Evolutionary conservation across 1,140 invertebrate species (phyloP), one percentile per base, ranked within the genome.

Genomic region (Trachymyrmex septentrionalis): DNA sequence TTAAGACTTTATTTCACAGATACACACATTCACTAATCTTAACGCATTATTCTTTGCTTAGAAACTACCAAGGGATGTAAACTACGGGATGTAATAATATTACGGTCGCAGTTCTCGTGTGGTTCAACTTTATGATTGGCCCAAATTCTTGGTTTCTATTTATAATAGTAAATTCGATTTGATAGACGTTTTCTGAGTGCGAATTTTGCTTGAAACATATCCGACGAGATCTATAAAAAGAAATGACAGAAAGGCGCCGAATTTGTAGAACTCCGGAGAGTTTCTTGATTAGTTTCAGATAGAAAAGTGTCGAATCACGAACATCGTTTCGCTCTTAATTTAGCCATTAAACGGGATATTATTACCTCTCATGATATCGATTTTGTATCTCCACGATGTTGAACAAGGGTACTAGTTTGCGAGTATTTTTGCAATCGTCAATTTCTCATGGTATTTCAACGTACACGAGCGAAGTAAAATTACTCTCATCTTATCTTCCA

Each of bases 201-300:
- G 16, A 81, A 59, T 71, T 57, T 66, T 24, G 30, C 21, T 16
- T n/a, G 30, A 81, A 57, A 59, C 61, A 6, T 66, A 66, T 57
- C 64, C 12, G 78, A 67, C 38, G 48, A 7, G n/a, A 71, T 71
- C 66, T 81, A 81, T 71, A 71, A 81, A 81, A 71, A 55, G 66
- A 71, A 44, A 81, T 57, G 64, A 21, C 48, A 66, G 30, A 14
- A 14, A 71, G 21, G 78, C 64, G 34, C 64, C 10, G 44, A 71
- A 81, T 81, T 81, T 71, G 66, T 81, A 71, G 50, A 81, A 81
- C 53, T 81, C 50, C 71, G 66, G 78, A 81, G 78, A 81, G 66
- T 81, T 81, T 81, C 78, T 81, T 71, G 78, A 81, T 81, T 81
- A 81, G 78, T 81, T 81, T 71, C 34, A 30, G 66, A 57, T 57